Evolutionary conservation across 2,797 vertebrate species (phyloP), one percentile per base, ranked within the genome.

Genomic region (Protosalanx chinensis): DNA sequence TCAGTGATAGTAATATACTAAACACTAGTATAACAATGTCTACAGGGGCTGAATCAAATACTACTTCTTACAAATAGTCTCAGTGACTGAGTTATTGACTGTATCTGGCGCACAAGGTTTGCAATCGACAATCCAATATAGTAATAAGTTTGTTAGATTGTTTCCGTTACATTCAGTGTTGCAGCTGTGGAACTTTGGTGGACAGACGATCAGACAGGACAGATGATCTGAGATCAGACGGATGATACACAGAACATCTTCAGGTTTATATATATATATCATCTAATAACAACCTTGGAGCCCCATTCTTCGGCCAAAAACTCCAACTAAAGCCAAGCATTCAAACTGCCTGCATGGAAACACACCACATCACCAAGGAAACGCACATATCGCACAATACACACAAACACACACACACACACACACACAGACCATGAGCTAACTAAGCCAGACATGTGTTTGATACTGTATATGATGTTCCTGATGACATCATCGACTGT

Each of bases 161-260:
- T 72, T 77, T 64, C 4, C n/a, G 4, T 56, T 90, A 91, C 90
- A 91, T 91, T 91, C 89, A 88, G 77, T 87, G 81, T 76, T 81
- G 76, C 71, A 84, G 73, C 77, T 86, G 85, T 69, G 71, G 65
- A 82, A 81, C 80, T 84, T 88, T 85, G 84, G 82, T 87, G 72
- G 80, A 65, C 74, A 86, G 51, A 8, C 18, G 59, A 35, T 23
- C 74, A 74, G 78, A 82, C 70, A 76, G 81, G 76, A 87, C 67
- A 70, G 77, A 75, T 76, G 71, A 78, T 70, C 37, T 30, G 23
- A 79, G 72, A 82, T 35, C 59, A 64, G 60, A 77, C 53, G 15
- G 33, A 41, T 29, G 23, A 53, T 12, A n/a, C 33, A 33, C 30
- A 37, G 51, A n/a, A 16, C 16, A 51, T 35, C 30, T 63, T 15